Conservation (phyloP, 2,888 invertebrate species). For the Saturnia japonica region DNA sequence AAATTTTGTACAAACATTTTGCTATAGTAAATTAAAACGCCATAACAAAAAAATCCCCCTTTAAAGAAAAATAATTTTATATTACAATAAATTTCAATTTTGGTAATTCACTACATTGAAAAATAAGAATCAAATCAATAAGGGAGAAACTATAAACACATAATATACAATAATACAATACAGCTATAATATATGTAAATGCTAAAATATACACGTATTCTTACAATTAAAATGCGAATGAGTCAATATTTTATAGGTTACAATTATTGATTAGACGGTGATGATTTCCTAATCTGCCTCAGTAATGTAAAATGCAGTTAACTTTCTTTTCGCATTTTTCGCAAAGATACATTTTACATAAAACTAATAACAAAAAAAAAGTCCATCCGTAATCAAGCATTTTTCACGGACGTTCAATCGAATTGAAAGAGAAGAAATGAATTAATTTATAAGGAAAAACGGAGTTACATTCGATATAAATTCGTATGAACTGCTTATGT, state of each 20-base stretch:
- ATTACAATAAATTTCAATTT: slow-evolving; percentile 29
- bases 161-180: slow-evolving; percentile 64
- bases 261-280: slow-evolving; percentile 23
- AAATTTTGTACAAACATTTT: not conserved
- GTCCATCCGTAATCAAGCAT: not conserved
- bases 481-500: not conserved
- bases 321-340: not conserved
- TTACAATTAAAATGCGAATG: slow-evolving; percentile 45
- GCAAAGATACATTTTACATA: not conserved
- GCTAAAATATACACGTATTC: slow-evolving; percentile 59
- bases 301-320: not conserved
- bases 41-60: not conserved
- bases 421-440: too few relatives aligned
- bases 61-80: slow-evolving; percentile 17
- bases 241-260: slow-evolving; percentile 43
- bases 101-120: not conserved
- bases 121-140: not conserved
- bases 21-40: not conserved
- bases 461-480: not conserved
- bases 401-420: not conserved
- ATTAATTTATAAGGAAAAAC: not conserved
- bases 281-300: not conserved
- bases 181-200: slow-evolving; percentile 53
- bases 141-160: slow-evolving; percentile 44
- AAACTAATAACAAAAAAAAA: not conserved